Evolutionary conservation across 2,888 invertebrate species (phyloP), one percentile per base, ranked within the genome.

Genomic region (Conops quadrifasciatus): DNA sequence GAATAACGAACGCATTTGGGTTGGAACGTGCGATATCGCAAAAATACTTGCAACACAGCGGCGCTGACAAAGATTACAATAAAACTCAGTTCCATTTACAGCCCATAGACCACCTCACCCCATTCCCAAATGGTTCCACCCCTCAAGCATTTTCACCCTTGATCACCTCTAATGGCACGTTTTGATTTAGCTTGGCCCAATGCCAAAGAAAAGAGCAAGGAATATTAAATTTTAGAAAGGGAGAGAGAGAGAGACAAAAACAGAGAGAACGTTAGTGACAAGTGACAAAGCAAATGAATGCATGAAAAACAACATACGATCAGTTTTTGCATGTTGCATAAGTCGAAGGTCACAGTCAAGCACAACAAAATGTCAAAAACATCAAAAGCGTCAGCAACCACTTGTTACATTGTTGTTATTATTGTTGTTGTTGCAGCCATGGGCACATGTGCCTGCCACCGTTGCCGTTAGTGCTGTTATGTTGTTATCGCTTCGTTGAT

Each of bases 271-370:
- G 24, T 56, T 11, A 36, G 43, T 62, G 36, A 5, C 13, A 53
- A 53, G 15, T 19, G 24, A 58, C 13, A 7, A 26, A 24, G 58
- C 26, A 58, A 24, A 5, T 7, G 58, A 7, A 11, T 11, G 28
- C 2, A 9, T 24, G 58, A 58, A 58, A 26, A 24, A 16, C 26
- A 28, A 58, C 26, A 58, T 15, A 2, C 36, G 36, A 36, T 36
- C 36, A 16, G 2, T 53, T 28, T 58, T 59, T 67, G 30, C 51
- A 45, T 51, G 51, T 68, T 68, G 51, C 62, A 68, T 60, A 60
- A 68, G 68, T 36, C 59, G 51, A 68, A 73, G 72, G 72, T 74
- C 74, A 74, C 62, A 72, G 73, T 73, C 74, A 74, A 73, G 74
- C 49, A 56, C 68, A 26, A 70, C 70, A 43, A 63, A 72, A 70